Conservation (phyloP, 2,113 vertebrate species). For the Sialia sialis region DNA sequence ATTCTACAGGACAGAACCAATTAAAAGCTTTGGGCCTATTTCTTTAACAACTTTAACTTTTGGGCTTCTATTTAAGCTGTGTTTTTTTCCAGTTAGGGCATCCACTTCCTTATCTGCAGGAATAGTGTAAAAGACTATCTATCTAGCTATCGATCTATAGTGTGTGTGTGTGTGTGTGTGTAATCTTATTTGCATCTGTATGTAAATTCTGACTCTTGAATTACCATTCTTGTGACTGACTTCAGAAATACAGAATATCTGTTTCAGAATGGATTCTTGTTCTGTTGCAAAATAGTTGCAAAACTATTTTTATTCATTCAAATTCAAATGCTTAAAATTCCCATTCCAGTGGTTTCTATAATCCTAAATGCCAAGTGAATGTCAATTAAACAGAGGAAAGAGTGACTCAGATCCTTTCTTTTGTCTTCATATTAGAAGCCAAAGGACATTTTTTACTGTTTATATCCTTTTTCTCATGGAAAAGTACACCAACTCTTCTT, state of each 20-base stretch:
- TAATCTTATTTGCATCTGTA: background rate
- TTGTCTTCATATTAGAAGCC: background rate
- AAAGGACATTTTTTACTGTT: background rate
- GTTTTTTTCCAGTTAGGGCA: background rate
- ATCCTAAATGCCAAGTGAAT: background rate
- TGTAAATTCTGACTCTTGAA: background rate
- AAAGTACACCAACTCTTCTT: background rate
- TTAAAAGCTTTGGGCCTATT: fast-evolving
- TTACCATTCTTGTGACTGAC: background rate
- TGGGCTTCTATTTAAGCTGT: background rate
- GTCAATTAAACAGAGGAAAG: background rate
- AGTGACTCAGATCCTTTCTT: background rate
- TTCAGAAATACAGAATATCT: background rate
- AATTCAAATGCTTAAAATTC: background rate
- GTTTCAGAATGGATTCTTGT: background rate
- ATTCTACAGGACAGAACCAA: background rate
- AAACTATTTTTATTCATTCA: background rate
- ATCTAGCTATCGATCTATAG: too few relatives aligned
- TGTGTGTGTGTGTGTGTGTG: too few relatives aligned
- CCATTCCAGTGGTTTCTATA: background rate
- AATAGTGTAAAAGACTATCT: background rate
- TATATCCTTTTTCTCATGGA: background rate
- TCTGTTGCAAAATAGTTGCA: too few relatives aligned
- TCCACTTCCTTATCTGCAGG: background rate
- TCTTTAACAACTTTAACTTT: background rate